Percentiles rank a stretch among this genome's conserved stretches.
These are phyloP conservation scores for Artibeus jamaicensis DNA, from an alignment of 2,797 vertebrate genomes.

Conservation along the genomic window DNA sequence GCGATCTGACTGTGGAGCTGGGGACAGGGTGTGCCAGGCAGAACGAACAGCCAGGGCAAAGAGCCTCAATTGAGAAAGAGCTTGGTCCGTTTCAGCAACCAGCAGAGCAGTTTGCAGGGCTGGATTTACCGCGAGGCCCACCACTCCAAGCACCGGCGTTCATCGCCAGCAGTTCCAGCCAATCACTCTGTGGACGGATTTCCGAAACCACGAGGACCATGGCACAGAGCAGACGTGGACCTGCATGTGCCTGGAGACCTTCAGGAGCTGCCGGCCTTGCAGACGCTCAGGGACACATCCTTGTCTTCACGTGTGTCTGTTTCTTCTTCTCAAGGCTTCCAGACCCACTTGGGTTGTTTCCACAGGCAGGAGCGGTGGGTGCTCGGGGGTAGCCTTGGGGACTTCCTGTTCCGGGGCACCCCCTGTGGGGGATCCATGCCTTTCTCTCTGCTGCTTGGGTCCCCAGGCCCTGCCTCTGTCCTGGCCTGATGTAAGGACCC, in stretches of 20 bases:
- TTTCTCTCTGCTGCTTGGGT: not conserved
- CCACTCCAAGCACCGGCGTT: fast-evolving
- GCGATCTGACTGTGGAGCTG: not conserved
- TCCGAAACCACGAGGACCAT: fast-evolving
- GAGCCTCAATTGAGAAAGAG: not conserved
- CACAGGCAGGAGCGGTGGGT: not conserved
- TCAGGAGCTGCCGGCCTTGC: not conserved
- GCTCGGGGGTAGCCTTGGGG: not conserved
- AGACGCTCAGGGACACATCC: not conserved
- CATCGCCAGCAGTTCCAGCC: not conserved
- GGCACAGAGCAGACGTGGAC: not conserved
- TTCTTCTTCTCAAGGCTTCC: not conserved
- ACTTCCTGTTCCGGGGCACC: not conserved
- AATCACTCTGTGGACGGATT: not conserved
- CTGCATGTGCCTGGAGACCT: not conserved
- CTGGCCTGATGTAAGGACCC: not conserved
- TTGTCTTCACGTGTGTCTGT: not conserved
- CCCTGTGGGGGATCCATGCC: not conserved
- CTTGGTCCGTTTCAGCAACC: not conserved
- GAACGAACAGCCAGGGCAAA: not conserved
- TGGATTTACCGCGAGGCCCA: not conserved
- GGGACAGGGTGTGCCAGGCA: not conserved
- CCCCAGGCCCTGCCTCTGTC: not conserved
- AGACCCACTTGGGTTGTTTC: not conserved
- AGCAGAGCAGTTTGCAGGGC: not conserved